These are phyloP conservation scores for Pachycephus smyrnensis DNA, from an alignment of 2,888 invertebrate species.

Conservation along the genomic window DNA sequence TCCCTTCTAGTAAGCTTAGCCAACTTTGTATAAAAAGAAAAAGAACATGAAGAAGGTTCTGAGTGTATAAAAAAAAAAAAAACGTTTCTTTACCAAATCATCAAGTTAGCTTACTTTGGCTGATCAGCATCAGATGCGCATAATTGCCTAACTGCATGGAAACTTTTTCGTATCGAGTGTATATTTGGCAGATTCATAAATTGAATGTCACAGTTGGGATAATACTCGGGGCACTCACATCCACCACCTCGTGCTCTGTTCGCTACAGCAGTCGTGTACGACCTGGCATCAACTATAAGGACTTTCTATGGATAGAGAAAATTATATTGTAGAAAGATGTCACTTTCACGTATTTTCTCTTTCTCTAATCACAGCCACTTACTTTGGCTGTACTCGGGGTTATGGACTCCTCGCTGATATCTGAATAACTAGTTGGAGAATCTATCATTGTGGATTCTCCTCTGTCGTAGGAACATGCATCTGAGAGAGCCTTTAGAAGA, in stretches of 20 bases:
- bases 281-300: conserved; percentile 94
- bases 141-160: conserved; percentile 84
- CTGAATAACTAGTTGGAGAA: conserved; percentile 51
- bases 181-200: conserved; percentile 99
- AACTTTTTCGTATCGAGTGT: conserved; percentile 93
- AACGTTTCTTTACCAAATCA: background rate
- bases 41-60: conserved; percentile 13
- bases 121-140: conserved; percentile 85
- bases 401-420: conserved; percentile 48
- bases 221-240: conserved; percentile 96
- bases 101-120: conserved; percentile 73
- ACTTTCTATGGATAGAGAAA: conserved; percentile 72
- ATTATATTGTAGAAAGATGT: background rate
- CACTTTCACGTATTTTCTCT: background rate
- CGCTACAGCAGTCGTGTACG: conserved; percentile 95
- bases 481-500: conserved; percentile 83
- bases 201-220: conserved; percentile 93
- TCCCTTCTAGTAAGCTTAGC: conserved; percentile 88
- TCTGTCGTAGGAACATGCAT: conserved; percentile 82
- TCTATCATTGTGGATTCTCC: conserved; percentile 67
- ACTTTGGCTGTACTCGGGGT: conserved; percentile 52
- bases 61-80: background rate
- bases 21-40: conserved; percentile 72
- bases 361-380: conserved; percentile 5
- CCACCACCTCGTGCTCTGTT: conserved; percentile 98